Conservation (phyloP, 2,888 invertebrate genomes). For the Drosophila ochracea region DNA sequence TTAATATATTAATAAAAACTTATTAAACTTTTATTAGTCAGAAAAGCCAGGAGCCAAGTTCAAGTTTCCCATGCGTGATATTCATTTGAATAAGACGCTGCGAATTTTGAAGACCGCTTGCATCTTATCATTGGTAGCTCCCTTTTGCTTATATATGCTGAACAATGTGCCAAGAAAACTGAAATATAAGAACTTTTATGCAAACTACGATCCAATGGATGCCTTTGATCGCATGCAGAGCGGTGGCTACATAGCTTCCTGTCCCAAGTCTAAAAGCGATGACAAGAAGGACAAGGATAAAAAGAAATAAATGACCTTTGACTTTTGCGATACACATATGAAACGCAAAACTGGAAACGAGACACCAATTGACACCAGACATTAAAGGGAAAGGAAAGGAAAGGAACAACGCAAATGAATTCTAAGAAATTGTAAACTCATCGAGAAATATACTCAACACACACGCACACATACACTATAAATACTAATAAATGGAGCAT, state of each 20-base stretch:
- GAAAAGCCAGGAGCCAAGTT: conserved; percentile 39
- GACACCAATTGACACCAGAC: conserved; percentile 9
- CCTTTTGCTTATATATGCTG: conserved; percentile 20
- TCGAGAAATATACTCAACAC: conserved; percentile 1
- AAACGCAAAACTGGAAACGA: background rate
- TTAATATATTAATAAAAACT: background rate
- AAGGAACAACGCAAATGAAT: conserved; percentile 31
- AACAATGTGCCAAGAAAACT: conserved; percentile 37
- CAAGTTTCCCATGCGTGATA: conserved; percentile 65
- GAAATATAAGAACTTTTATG: conserved; percentile 55
- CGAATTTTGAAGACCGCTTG: conserved; percentile 43
- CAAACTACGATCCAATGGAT: conserved; percentile 57
- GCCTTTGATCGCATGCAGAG: conserved; percentile 68
- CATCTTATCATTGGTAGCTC: conserved; percentile 18
- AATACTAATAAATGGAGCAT: conserved; percentile 55
- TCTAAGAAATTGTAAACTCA: conserved; percentile 38
- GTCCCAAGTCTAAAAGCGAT: conserved; percentile 33
- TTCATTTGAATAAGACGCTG: conserved; percentile 34
- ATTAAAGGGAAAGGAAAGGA: conserved; percentile 35
- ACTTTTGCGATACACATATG: background rate
- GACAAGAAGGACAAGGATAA: conserved; percentile 32
- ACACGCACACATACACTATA: background rate
- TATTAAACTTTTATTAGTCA: background rate
- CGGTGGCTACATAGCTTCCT: conserved; percentile 37
- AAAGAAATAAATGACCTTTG: background rate